Evolutionary conservation across 37 sponge, comb jelly and placozoan species (phyloP).

Genomic region (Aphrocallistes beatrix): DNA sequence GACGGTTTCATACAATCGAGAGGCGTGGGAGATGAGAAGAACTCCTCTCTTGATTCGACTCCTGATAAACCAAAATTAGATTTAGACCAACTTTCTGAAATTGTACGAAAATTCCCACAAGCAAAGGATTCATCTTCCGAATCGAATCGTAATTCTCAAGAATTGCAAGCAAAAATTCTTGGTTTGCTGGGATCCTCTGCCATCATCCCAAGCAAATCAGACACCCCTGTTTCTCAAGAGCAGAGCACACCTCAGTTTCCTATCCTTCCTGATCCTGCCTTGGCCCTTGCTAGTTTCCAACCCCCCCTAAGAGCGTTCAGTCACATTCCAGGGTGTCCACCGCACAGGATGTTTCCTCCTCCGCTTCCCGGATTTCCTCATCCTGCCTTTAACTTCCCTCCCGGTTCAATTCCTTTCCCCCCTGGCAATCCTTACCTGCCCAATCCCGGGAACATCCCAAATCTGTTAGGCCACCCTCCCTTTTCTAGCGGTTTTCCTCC

Average conservation of each 20-base stretch:
- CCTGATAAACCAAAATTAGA: background rate
- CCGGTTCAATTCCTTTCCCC: background rate
- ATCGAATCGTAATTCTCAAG: conserved; percentile 20
- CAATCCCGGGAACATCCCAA: too few species aligned
- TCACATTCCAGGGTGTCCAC: background rate
- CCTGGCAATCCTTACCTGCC: background rate
- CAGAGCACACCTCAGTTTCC: background rate
- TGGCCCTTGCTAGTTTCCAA: background rate
- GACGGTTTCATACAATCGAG: conserved; percentile 25
- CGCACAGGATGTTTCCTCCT: background rate
- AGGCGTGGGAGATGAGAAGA: background rate
- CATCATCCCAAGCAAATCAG: conserved; percentile 28
- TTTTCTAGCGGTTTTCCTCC: background rate
- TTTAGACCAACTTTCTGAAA: background rate
- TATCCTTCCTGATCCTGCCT: background rate
- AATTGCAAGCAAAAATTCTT: conserved; percentile 70
- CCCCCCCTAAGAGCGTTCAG: background rate
- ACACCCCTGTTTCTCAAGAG: background rate
- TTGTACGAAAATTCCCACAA: background rate
- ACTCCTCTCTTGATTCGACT: background rate
- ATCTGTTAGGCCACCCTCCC: background rate
- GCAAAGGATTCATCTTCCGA: background rate
- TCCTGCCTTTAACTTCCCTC: background rate
- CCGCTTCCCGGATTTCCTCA: background rate
- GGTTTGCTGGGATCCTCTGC: conserved; percentile 67